These are phyloP conservation scores for Poeciliopsis turrubarensis DNA, from an alignment of 2,113 vertebrate genomes.

Conservation along the genomic window DNA sequence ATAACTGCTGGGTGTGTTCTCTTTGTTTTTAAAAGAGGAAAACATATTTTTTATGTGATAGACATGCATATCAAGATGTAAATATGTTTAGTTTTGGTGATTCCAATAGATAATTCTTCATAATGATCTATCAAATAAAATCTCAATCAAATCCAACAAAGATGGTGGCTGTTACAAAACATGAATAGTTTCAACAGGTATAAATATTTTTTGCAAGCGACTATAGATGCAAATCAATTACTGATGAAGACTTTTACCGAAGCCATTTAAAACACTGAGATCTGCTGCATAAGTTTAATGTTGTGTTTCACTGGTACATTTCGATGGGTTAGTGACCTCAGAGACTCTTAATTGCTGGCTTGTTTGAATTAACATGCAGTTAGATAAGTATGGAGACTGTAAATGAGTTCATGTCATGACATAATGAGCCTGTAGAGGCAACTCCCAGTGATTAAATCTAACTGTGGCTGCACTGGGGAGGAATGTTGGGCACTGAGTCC, in stretches of 20 bases:
- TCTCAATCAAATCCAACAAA: no score
- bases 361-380: conserved; percentile 43
- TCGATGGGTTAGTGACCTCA: not conserved
- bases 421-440: conserved; percentile 49
- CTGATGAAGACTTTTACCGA: not conserved
- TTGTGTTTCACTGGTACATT: not conserved
- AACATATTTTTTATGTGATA: not conserved
- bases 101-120: no score
- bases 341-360: conserved; percentile 22
- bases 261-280: not conserved
- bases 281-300: conserved; percentile 3
- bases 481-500: conserved; percentile 8
- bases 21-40: not conserved
- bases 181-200: no score
- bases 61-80: not conserved
- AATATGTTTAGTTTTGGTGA: no score
- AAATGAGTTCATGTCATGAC: conserved; percentile 47
- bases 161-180: no score
- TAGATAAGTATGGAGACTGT: conserved; percentile 22
- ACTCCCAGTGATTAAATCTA: conserved; percentile 62
- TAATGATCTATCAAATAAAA: no score
- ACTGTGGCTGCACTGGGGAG: conserved; percentile 23
- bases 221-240: not conserved
- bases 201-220: not conserved
- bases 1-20: not conserved